Percentiles rank a stretch among this genome's conserved stretches.
phyloP scores from a whole-genome alignment of 2,113 vertebrate genomes.

The Mormyrus lacerda region DNA sequence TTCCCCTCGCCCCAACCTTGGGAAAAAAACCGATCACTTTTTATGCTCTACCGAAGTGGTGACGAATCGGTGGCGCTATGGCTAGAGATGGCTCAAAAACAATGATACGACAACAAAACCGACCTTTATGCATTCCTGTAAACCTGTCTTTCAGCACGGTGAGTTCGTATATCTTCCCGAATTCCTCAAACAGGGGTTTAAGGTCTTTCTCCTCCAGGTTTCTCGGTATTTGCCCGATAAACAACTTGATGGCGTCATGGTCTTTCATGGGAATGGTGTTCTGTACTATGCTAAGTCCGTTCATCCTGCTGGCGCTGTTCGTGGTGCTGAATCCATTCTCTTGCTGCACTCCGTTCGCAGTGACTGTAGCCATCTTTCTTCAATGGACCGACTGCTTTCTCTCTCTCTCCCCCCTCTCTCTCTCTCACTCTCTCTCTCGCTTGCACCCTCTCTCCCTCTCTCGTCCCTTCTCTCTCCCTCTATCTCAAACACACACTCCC shows the following conservation, averaged over 20 bases:
- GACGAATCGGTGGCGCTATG: neutral
- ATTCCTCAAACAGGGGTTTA: slow-evolving; percentile 97
- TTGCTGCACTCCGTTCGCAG: slow-evolving; percentile 71
- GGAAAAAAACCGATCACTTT: neutral
- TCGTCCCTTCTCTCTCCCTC: slow-evolving; percentile 13
- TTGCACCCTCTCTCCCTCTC: slow-evolving; percentile 22
- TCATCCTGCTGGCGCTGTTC: slow-evolving; percentile 82
- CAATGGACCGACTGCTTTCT: slow-evolving; percentile 53
- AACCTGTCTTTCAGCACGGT: slow-evolving; percentile 97
- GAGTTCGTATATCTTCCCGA: slow-evolving; percentile 98
- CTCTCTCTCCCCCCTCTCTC: slow-evolving; percentile 33
- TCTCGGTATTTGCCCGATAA: slow-evolving; percentile 94
- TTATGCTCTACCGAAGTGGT: neutral
- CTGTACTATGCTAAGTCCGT: slow-evolving; percentile 75
- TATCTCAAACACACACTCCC: slow-evolving; percentile 13
- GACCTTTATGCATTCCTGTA: slow-evolving; percentile 98
- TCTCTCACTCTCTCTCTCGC: slow-evolving; percentile 26
- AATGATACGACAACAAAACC: slow-evolving; percentile 41
- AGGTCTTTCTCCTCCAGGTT: slow-evolving; percentile 96
- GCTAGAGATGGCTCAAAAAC: slow-evolving; percentile 4
- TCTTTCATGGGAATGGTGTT: slow-evolving; percentile 93
- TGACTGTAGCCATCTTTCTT: slow-evolving; percentile 75
- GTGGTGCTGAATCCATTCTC: slow-evolving; percentile 81
- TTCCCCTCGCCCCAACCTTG: slow-evolving; percentile 10
- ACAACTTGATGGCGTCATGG: slow-evolving; percentile 98